Evolutionary conservation across 2,888 invertebrate species (phyloP), one percentile per base, ranked within the genome.

Genomic region (Eupithecia insigniata): DNA sequence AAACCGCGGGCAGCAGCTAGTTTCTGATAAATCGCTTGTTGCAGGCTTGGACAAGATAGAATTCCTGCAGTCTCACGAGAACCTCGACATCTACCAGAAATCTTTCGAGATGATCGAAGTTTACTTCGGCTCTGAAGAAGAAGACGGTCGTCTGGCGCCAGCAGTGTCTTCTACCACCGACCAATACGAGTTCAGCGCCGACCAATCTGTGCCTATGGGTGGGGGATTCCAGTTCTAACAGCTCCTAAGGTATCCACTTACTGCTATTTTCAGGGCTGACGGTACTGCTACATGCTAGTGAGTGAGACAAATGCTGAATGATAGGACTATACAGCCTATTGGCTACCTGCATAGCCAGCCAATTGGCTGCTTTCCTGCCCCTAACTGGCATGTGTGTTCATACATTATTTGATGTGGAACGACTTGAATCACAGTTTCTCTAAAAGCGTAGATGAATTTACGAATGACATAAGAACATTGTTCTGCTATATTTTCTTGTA

Each of bases 51-150:
- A 99, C 89, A 99, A 99, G 95, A 99, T 99, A 80, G 99, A 99
- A 93, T 99, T 98, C 92, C 95, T 99, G 68, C 99, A 99, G 90
- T 98, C 98, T 62, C 99, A 99, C 89, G 98, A 99, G 90, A 99
- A 99, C 88, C 96, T 98, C 90, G 99, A 99, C 83, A 98, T 99
- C 80, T 99, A 99, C 93, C 97, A 98, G 90, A 99, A 99, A 92
- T 98, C 99, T 67, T 99, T 98, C 89, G 98, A 98, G 89, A 98
- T 99, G 81, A 99, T 99, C 83, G 99, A 99, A 90, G 97, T 97
- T 86, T 99, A 97, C 94, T 99, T 99, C 89, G 97, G 98, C 26
- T 96, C 97, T n/a, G 98, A 98, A 84, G 98, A 98, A 85, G 98
- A 98, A 81, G 98, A 98, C 83, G 92, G 96, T 0, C 95, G 96